These are phyloP conservation scores for Melopsittacus undulatus DNA, from an alignment of 2,797 vertebrate species.

Conservation along the genomic window DNA sequence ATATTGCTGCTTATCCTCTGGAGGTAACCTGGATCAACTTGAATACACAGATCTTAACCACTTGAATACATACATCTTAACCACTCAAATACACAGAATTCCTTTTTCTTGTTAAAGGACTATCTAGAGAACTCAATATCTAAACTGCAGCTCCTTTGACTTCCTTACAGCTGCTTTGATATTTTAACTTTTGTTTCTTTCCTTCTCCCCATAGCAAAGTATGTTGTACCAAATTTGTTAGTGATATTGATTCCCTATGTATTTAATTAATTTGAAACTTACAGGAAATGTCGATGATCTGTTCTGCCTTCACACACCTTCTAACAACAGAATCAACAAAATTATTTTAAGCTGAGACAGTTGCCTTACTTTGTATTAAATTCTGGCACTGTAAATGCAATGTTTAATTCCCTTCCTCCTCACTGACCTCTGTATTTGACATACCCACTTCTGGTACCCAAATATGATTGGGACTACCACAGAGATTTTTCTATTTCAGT, in stretches of 20 bases:
- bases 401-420: neutral
- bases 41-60: neutral
- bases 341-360: neutral
- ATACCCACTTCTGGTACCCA: neutral
- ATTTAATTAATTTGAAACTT: neutral
- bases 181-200: neutral
- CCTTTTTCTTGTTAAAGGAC: neutral
- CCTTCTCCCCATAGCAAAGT: neutral
- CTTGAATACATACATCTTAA: neutral
- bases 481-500: neutral
- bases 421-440: neutral
- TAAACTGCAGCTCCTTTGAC: neutral
- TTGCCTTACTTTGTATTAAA: neutral
- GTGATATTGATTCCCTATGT: neutral
- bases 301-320: neutral
- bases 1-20: neutral
- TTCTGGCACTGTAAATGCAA: neutral
- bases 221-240: neutral
- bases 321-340: neutral
- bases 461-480: neutral
- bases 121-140: neutral
- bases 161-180: neutral
- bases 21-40: neutral
- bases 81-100: neutral
- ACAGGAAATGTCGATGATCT: neutral